Percentiles rank a stretch among this genome's conserved stretches.
These are phyloP conservation scores for Tetanocera ferruginea DNA, from an alignment of 2,888 invertebrate genomes.

Conservation along the genomic window DNA sequence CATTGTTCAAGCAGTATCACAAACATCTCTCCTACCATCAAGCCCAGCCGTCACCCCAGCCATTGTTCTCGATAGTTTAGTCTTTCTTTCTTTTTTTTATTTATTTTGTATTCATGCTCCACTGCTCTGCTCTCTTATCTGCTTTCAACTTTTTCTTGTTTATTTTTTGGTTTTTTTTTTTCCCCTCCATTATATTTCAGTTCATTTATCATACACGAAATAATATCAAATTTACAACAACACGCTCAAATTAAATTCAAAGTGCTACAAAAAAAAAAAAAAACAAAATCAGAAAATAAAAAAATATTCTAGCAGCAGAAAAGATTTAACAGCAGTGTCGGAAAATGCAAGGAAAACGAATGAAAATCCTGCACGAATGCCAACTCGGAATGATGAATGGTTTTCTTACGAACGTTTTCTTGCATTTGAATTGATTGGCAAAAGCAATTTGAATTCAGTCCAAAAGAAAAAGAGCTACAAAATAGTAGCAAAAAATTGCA, in stretches of 20 bases:
- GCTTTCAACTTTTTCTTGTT: background rate
- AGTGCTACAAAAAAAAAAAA: background rate
- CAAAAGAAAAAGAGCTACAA: background rate
- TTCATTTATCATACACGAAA: slow-evolving; percentile 24
- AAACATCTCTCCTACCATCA: no score
- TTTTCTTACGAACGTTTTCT: slow-evolving; percentile 15
- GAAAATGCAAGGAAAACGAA: background rate
- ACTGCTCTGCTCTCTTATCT: background rate
- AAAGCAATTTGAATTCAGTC: slow-evolving; percentile 24
- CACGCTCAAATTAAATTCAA: slow-evolving; percentile 8
- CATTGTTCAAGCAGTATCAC: no score
- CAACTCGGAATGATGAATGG: slow-evolving; percentile 23
- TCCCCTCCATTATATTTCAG: background rate
- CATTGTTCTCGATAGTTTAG: no score
- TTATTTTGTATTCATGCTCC: background rate
- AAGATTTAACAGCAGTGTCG: background rate
- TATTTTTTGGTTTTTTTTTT: background rate
- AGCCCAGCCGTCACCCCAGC: no score
- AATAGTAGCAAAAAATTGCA: background rate
- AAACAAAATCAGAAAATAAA: background rate
- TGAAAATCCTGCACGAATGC: slow-evolving; percentile 2
- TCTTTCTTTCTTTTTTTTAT: background rate
- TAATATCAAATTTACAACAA: slow-evolving; percentile 18
- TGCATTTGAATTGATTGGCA: slow-evolving; percentile 21
- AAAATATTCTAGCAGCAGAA: background rate